Conservation (phyloP, 2,888 invertebrate species). For the Stenodera caucasica region DNA sequence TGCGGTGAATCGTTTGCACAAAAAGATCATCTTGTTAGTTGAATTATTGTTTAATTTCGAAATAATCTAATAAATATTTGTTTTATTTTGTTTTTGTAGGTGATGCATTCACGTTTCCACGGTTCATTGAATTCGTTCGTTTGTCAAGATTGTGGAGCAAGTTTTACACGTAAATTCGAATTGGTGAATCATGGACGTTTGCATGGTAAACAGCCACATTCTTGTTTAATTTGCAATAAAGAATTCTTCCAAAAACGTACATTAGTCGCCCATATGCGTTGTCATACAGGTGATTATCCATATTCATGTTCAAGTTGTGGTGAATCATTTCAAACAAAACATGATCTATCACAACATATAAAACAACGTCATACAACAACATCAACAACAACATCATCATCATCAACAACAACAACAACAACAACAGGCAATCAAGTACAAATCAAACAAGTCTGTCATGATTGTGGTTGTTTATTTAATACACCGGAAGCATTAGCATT, state of each 20-base stretch:
- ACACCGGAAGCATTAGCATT: slow-evolving; percentile 76
- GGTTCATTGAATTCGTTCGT: slow-evolving; percentile 96
- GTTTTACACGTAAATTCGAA: slow-evolving; percentile 84
- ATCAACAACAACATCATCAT: background rate
- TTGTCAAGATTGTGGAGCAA: slow-evolving; percentile 86
- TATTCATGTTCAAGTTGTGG: slow-evolving; percentile 76
- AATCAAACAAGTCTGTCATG: slow-evolving; percentile 47
- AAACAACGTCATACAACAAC: slow-evolving; percentile 38
- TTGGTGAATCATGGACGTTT: slow-evolving; percentile 81
- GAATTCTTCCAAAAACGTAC: slow-evolving; percentile 85
- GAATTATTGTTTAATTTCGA: background rate
- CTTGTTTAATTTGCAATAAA: slow-evolving; percentile 80
- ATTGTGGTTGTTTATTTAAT: slow-evolving; percentile 67
- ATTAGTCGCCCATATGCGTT: slow-evolving; percentile 76
- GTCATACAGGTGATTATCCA: slow-evolving; percentile 75
- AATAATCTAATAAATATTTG: background rate
- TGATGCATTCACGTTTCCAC: slow-evolving; percentile 89
- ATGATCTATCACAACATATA: slow-evolving; percentile 68
- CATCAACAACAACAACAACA: slow-evolving; percentile 45
- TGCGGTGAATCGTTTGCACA: slow-evolving; percentile 93
- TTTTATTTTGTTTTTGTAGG: slow-evolving; percentile 51
- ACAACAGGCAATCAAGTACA: slow-evolving; percentile 48
- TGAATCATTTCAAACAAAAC: slow-evolving; percentile 73
- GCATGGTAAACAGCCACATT: slow-evolving; percentile 79
- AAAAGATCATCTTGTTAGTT: slow-evolving; percentile 74